These are phyloP conservation scores for Strongylocentrotus purpuratus DNA, from an alignment of 35 echinoderm and acorn worm species.

Conservation along the genomic window DNA sequence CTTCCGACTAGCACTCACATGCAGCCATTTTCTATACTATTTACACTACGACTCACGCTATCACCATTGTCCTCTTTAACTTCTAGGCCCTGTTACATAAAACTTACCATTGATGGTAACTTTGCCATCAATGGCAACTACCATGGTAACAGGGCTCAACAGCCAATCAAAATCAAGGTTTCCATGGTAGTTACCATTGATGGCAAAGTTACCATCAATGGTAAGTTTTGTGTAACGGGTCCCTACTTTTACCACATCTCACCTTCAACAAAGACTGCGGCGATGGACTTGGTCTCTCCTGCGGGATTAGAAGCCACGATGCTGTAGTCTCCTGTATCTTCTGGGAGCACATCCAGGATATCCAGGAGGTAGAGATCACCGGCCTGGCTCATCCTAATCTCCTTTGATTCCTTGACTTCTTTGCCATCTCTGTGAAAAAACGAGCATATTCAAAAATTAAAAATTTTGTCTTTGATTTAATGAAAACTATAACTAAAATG, in stretches of 20 bases:
- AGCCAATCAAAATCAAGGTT: too few species aligned
- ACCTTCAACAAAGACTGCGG: conserved; percentile 87
- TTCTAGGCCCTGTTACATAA: too few species aligned
- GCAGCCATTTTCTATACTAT: background rate
- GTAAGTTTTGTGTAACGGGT: too few species aligned
- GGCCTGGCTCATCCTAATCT: conserved; percentile 61
- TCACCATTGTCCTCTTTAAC: too few species aligned
- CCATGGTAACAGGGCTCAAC: too few species aligned
- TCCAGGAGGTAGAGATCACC: conserved; percentile 75
- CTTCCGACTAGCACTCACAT: background rate
- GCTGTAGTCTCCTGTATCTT: conserved; percentile 80
- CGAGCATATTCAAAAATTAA: background rate
- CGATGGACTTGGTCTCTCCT: conserved; percentile 74
- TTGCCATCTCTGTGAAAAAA: conserved; percentile 79
- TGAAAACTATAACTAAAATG: too few species aligned
- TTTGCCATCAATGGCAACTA: too few species aligned
- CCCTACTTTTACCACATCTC: background rate
- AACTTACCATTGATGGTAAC: too few species aligned
- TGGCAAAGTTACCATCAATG: too few species aligned
- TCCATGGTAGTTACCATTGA: too few species aligned
- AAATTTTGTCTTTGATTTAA: too few species aligned
- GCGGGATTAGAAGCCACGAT: conserved; percentile 54
- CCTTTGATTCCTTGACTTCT: conserved; percentile 63
- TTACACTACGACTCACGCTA: too few species aligned
- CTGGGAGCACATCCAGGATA: conserved; percentile 63